These are phyloP conservation scores for Dufourea novaeangliae DNA, from an alignment of 1,140 invertebrate species.

Conservation along the genomic window DNA sequence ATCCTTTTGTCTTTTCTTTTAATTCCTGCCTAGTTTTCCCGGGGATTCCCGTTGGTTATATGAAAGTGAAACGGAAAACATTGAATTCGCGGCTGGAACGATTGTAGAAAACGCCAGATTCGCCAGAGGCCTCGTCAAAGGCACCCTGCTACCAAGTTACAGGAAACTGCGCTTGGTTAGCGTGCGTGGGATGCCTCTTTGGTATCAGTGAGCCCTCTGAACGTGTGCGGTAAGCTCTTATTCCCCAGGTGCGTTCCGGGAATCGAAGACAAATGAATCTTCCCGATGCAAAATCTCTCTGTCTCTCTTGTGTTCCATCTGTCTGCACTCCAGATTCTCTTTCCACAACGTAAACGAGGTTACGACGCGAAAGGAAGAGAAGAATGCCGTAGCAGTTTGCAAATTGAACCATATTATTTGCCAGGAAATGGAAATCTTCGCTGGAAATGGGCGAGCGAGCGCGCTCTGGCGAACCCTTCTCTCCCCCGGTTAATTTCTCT, in stretches of 20 bases:
- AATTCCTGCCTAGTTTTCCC: background rate
- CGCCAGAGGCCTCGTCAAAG: conserved; percentile 13
- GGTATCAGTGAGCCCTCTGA: conserved; percentile 7
- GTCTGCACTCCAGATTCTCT: background rate
- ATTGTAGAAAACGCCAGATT: too few species aligned
- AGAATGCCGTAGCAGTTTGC: background rate
- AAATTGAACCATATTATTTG: conserved; percentile 45
- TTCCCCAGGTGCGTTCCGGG: conserved; percentile 43
- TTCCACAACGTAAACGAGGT: background rate
- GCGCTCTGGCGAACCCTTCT: background rate
- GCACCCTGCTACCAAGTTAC: background rate
- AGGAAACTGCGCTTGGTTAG: background rate
- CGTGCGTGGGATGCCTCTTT: background rate
- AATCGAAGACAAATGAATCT: conserved; percentile 59
- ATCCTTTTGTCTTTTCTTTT: background rate
- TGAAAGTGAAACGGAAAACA: background rate
- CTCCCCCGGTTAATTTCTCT: conserved; percentile 16
- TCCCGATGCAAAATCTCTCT: conserved; percentile 39
- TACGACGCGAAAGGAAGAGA: background rate
- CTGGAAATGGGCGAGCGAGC: background rate
- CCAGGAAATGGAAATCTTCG: conserved; percentile 44
- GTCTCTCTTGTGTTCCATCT: background rate
- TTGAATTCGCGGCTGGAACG: background rate
- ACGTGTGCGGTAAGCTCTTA: conserved; percentile 30
- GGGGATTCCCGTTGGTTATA: background rate